Evolutionary conservation across 2,888 invertebrate species (phyloP), one percentile per base, ranked within the genome.

Genomic region (Acronicta alni): DNA sequence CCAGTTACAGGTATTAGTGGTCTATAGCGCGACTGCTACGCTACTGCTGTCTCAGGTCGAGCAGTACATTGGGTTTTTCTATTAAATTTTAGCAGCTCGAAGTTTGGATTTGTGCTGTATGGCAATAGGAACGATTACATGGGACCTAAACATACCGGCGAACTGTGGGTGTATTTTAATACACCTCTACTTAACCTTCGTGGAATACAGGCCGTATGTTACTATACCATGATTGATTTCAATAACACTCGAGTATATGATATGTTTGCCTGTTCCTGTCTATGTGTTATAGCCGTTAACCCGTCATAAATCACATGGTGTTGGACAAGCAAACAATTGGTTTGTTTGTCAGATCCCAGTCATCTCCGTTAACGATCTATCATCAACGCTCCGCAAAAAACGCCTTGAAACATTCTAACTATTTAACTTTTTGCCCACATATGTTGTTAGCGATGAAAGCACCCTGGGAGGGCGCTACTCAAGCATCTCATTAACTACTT

Each of bases 331-430:
- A 87, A 87, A 89, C 88, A 90, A 90, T 88, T 73, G 77, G 80
- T 86, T 85, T 88, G 88, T 91, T 89, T 90, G 89, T 87, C 88
- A 86, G 88, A 80, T 61, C 79, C 80, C 77, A 85, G 80, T 87
- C 86, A 87, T 86, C 85, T 84, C 79, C 81, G 75, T 75, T 82
- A 86, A 88, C 86, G 85, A 90, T 85, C 83, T 84, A 83, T 85
- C 82, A 81, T 82, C 80, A 76, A 53, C 73, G 76, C 64, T 72
- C 66, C 71, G 87, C 90, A 91, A 91, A 92, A 91, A 89, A 85
- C 60, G 60, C 52, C 16, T 55, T 32, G 32, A 70, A 81, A 77
- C 74, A 81, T 82, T 84, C 73, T 56, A 81, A 82, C 76, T 77
- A 79, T 81, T 82, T 67, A 45, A 64, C 84, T 84, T 89, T 88